A percentile compares a stretch with the other conserved stretches of the same genome.
Evolutionary conservation across 2,113 vertebrate genomes (phyloP).

Genomic region (Dipodomys ordii): DNA sequence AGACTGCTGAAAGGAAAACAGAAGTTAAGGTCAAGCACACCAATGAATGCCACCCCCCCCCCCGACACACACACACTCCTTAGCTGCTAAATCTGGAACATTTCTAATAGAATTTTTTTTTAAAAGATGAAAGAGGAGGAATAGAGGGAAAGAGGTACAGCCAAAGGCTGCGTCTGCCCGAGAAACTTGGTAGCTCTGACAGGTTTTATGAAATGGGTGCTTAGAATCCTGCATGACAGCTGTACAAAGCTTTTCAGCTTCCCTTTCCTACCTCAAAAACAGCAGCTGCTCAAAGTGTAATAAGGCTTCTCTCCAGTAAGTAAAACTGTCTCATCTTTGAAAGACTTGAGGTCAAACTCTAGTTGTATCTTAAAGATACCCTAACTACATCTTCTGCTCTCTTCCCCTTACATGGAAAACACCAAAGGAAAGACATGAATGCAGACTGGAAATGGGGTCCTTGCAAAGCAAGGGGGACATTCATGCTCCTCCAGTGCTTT

Average conservation of each 20-base stretch:
- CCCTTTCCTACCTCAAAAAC: slow-evolving; percentile 50
- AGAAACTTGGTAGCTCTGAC: slow-evolving; percentile 22
- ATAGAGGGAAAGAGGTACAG: not conserved
- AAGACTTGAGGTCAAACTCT: slow-evolving; percentile 44
- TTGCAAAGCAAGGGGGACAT: not conserved
- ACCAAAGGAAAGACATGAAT: not conserved
- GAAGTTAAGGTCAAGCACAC: not conserved
- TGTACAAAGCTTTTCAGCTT: slow-evolving; percentile 52
- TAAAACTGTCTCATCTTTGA: slow-evolving; percentile 37
- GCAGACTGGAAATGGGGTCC: not conserved
- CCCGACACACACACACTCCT: not conserved
- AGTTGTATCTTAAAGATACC: not conserved
- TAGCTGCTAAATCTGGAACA: slow-evolving; percentile 45
- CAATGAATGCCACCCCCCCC: not conserved
- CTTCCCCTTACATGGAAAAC: not conserved
- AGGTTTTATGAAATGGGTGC: slow-evolving; percentile 52
- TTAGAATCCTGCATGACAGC: slow-evolving; percentile 59
- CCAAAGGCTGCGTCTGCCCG: slow-evolving; percentile 12
- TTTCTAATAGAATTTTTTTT: slow-evolving; percentile 25
- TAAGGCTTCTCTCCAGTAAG: not conserved
- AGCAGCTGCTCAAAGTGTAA: slow-evolving; percentile 51
- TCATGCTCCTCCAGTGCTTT: not conserved
- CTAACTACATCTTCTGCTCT: slow-evolving; percentile 21
- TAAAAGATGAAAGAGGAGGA: not conserved
- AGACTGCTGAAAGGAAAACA: slow-evolving; percentile 12